A percentile compares a stretch with the other conserved stretches of the same genome.
These are phyloP conservation scores for Lysandra bellargus DNA, from an alignment of 2,888 invertebrate genomes.

Conservation along the genomic window DNA sequence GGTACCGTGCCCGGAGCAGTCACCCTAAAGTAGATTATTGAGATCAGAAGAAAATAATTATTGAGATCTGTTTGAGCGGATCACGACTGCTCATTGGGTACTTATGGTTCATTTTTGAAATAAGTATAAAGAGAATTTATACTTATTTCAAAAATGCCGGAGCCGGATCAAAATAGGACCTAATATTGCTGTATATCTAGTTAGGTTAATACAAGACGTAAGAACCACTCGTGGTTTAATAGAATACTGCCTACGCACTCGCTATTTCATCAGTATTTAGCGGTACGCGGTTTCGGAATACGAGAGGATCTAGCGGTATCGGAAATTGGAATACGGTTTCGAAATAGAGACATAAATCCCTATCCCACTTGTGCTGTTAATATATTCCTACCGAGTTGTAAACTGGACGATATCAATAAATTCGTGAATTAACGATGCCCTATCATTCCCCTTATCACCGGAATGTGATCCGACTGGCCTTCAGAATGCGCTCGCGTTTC, in stretches of 20 bases:
- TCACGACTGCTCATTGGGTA: too few species aligned
- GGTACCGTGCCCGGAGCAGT: constrained; percentile 58
- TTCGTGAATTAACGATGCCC: constrained; percentile 21
- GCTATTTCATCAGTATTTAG: neutral
- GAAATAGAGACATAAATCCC: constrained; percentile 16
- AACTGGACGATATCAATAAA: constrained; percentile 8
- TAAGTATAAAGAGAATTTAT: too few species aligned
- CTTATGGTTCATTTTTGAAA: too few species aligned
- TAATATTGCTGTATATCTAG: too few species aligned
- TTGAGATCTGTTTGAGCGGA: too few species aligned
- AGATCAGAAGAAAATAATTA: too few species aligned
- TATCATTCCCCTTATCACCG: constrained; percentile 28
- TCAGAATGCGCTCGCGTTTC: constrained; percentile 26
- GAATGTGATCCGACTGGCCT: constrained; percentile 30
- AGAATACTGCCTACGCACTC: constrained; percentile 2
- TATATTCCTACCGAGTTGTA: constrained; percentile 13
- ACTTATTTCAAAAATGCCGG: too few species aligned
- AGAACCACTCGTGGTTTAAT: neutral
- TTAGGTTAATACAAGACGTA: neutral
- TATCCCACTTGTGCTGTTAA: neutral
- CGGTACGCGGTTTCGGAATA: neutral
- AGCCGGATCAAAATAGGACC: too few species aligned
- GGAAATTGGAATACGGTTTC: neutral
- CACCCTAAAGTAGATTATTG: constrained; percentile 42
- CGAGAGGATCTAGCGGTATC: neutral